A percentile compares a stretch with the other conserved stretches of the same genome.
Evolutionary conservation across 1,140 invertebrate species (phyloP).

Genomic region (Arctopsyche grandis): DNA sequence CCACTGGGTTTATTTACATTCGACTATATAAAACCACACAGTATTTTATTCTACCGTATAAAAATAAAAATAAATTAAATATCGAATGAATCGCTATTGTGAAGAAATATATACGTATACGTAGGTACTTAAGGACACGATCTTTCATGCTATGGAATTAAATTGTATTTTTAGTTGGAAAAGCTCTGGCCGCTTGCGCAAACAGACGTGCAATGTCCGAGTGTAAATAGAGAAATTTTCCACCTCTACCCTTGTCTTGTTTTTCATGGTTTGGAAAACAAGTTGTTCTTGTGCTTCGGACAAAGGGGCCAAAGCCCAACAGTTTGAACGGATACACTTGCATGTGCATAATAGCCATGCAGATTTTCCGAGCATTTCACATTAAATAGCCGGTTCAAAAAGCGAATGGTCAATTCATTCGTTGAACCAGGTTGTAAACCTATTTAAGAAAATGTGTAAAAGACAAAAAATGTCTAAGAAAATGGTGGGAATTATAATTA

Average conservation of each 20-base stretch:
- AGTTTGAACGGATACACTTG: neutral
- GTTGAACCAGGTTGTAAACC: too few species aligned
- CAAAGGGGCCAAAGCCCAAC: slow-evolving; percentile 2
- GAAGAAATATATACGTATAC: neutral
- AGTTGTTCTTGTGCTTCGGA: neutral
- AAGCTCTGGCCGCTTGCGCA: neutral
- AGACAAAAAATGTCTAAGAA: too few species aligned
- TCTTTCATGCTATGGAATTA: neutral
- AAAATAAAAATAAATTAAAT: too few species aligned
- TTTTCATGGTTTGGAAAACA: slow-evolving; percentile 20
- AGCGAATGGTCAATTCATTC: too few species aligned
- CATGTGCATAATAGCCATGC: neutral
- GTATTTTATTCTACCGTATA: too few species aligned
- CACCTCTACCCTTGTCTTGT: slow-evolving; percentile 17
- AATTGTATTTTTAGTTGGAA: neutral
- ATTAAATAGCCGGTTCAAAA: too few species aligned
- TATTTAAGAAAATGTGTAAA: too few species aligned
- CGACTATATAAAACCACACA: slow-evolving; percentile 24
- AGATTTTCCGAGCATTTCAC: too few species aligned
- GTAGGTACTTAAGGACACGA: too few species aligned
- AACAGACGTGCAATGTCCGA: slow-evolving; percentile 36
- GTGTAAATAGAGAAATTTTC: slow-evolving; percentile 47
- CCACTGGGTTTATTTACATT: slow-evolving; percentile 46
- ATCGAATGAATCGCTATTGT: neutral
- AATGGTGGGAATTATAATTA: too few species aligned